A percentile compares a stretch with the other conserved stretches of the same genome.
Evolutionary conservation across 2,888 invertebrate species (phyloP).

Genomic region (Labia minor): DNA sequence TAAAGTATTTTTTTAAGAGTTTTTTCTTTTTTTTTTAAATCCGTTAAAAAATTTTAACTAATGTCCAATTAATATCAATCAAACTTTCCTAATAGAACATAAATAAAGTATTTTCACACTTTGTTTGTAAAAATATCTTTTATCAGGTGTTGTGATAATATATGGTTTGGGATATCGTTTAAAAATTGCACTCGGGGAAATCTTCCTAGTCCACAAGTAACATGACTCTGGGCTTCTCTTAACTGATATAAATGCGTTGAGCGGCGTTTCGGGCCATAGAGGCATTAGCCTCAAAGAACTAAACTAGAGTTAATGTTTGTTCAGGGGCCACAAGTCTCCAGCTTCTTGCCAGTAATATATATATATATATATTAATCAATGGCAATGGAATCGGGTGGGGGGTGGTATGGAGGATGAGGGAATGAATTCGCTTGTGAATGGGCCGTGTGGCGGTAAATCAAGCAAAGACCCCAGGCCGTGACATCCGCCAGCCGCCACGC

Average conservation of each 20-base stretch:
- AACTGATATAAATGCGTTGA: conserved; percentile 13
- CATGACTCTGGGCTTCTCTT: neutral
- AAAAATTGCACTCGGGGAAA: conserved; percentile 4
- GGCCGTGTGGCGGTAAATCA: neutral
- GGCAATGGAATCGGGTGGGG: neutral
- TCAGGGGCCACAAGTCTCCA: neutral
- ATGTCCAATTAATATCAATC: too few species aligned
- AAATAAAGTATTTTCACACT: too few species aligned
- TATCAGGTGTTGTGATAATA: neutral
- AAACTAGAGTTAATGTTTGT: conserved; percentile 7
- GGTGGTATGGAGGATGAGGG: neutral
- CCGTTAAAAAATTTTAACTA: too few species aligned
- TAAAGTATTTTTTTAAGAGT: too few species aligned
- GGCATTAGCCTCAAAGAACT: neutral
- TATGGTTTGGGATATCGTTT: neutral
- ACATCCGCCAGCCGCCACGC: neutral
- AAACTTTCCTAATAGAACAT: too few species aligned
- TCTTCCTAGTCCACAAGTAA: neutral
- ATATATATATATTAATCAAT: neutral
- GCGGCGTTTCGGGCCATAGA: neutral
- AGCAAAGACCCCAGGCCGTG: neutral
- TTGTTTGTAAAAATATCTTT: too few species aligned
- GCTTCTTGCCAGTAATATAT: neutral
- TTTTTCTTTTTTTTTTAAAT: too few species aligned
- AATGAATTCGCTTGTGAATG: neutral